Base-by-base conservation (phyloP, 1,140 invertebrate species). In the Lineus longissimus region DNA sequence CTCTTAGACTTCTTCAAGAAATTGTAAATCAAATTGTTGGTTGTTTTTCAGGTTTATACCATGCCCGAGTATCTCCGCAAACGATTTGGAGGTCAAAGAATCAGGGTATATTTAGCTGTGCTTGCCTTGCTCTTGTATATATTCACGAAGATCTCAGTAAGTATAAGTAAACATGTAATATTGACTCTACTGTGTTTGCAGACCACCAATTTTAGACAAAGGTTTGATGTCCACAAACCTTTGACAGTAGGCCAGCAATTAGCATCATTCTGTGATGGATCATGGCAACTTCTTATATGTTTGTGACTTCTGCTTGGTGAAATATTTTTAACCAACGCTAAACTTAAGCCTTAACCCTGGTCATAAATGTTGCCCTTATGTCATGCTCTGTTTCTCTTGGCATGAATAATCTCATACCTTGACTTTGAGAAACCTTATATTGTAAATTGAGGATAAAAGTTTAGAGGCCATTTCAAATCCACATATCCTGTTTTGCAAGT, bases 121-220 rank as follows among this genome's bases (percentile, higher is more conserved):
- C 73, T 87, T 2, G 83, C 86, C 15, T 76, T 87, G 4, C 68
- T 86, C 17, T 75, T 87, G 2, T 87, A 86, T 67, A 81, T 87
- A 19, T 87, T 87, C 72, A 87, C 86, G 13, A 87, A 87, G 74
- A 86, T 87, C 51, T 87, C 86, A 27, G 86, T 87, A 76, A 82
- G 82, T 69, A 51, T 22, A n/a, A n/a, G 6, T n/a, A n/a, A 7
- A 22, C n/a, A 22, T 51, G n/a, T 7, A 51, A 51, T 27, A 9
- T 22, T 19, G 17, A 33, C 17, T 13, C 22, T 55, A 25, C 23
- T 13, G 54, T 13, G 15, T 51, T 23, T n/a, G 0, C 4, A 31
- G 25, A 19, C 23, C n/a, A 31, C 27, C 27, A 27, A n/a, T 33
- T 2, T 29, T 1, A 2, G n/a, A 29, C 27, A 58, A 31, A 7